phyloP scores from a whole-genome alignment of 2,113 vertebrate genomes.

The Scatophagus argus region DNA sequence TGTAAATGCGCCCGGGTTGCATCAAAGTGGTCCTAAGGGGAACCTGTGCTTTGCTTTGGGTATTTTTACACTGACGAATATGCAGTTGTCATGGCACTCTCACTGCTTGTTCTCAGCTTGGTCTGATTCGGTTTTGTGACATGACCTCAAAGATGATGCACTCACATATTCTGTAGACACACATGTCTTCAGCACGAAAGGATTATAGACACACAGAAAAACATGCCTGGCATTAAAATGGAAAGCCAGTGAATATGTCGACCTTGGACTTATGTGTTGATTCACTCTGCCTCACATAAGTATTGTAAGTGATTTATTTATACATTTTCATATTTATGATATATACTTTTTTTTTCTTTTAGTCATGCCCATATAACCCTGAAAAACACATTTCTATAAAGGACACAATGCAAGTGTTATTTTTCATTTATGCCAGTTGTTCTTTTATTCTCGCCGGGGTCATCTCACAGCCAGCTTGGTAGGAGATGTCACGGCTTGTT shows the following conservation, averaged over 20 bases:
- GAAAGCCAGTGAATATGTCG: neutral
- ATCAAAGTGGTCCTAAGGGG: conserved; percentile 2
- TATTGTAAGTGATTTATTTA: neutral
- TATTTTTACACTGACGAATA: conserved; percentile 1
- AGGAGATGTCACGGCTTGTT: conserved; percentile 27
- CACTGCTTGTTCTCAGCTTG: neutral
- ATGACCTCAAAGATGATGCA: conserved; percentile 4
- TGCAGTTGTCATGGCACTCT: neutral
- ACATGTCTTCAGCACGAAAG: neutral
- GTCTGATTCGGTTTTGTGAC: neutral
- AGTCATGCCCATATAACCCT: neutral
- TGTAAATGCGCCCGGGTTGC: neutral
- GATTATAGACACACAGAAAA: neutral
- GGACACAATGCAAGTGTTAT: neutral
- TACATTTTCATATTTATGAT: neutral
- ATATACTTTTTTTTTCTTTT: neutral
- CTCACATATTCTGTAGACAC: neutral
- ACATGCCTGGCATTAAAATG: conserved; percentile 2
- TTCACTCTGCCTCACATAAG: neutral
- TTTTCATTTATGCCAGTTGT: neutral
- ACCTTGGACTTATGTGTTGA: neutral
- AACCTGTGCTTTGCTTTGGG: neutral
- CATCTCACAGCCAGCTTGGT: conserved; percentile 18
- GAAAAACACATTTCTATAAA: neutral
- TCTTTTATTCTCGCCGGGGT: conserved; percentile 6